A percentile compares a stretch with the other conserved stretches of the same genome.
phyloP scores from a whole-genome alignment of 1,140 invertebrate species.

The Calycopis cecrops region DNA sequence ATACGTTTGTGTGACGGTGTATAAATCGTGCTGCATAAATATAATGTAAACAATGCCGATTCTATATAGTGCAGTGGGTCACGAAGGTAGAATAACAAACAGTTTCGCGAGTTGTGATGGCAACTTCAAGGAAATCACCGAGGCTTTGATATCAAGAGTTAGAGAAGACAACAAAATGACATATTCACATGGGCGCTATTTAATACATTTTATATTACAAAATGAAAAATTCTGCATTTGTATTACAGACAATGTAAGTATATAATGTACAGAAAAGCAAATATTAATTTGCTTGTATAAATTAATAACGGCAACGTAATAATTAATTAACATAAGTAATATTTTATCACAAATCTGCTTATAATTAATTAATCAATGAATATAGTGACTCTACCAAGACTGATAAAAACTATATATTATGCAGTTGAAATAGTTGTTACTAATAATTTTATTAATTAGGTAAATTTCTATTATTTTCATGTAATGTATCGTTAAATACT shows the following conservation, averaged over 20 bases:
- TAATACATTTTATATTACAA: slow-evolving; percentile 92
- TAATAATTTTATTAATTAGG: too few species aligned
- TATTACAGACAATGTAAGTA: slow-evolving; percentile 94
- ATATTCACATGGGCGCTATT: slow-evolving; percentile 90
- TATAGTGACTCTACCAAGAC: too few species aligned
- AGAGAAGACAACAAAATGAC: slow-evolving; percentile 88
- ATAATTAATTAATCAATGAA: too few species aligned
- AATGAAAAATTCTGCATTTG: slow-evolving; percentile 90
- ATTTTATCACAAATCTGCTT: too few species aligned
- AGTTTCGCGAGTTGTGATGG: slow-evolving; percentile 9
- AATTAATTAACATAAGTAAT: too few species aligned
- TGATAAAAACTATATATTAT: too few species aligned
- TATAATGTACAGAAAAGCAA: too few species aligned
- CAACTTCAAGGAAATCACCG: slow-evolving; percentile 2
- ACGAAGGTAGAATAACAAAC: neutral
- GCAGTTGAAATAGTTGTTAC: too few species aligned
- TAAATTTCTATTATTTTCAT: too few species aligned
- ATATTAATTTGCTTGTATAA: too few species aligned
- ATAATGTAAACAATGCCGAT: slow-evolving; percentile 8
- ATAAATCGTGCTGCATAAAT: neutral
- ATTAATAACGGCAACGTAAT: too few species aligned
- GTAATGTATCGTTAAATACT: too few species aligned
- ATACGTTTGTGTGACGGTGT: neutral
- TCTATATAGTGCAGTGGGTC: neutral
- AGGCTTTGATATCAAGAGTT: neutral